A percentile compares a stretch with the other conserved stretches of the same genome.
Conservation (phyloP, 1,140 invertebrate genomes). For the Brachionus koreanus region DNA sequence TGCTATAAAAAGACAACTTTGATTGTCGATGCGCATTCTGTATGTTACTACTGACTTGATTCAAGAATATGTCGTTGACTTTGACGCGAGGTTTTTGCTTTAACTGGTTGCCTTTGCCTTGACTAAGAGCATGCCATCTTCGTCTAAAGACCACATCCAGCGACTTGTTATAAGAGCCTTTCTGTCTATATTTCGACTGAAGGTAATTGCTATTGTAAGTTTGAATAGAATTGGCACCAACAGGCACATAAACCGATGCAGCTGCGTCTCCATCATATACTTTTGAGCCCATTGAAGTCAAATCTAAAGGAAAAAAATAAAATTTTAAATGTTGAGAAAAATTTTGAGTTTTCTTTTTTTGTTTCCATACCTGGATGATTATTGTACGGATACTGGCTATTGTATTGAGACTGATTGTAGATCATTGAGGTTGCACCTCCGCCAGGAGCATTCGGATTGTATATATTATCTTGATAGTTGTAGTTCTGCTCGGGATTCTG, state of each 20-base stretch:
- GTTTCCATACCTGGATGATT: constrained; percentile 14
- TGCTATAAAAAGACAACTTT: constrained; percentile 33
- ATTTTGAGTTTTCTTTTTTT: not conserved
- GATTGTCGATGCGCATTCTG: constrained; percentile 43
- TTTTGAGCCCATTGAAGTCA: constrained; percentile 41
- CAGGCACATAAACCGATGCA: constrained; percentile 18
- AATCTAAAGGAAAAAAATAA: constrained; percentile 14
- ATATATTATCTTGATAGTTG: constrained; percentile 34
- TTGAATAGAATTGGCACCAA: constrained; percentile 34
- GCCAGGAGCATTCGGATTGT: constrained; percentile 14
- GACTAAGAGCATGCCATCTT: constrained; percentile 40
- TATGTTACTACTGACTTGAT: constrained; percentile 43
- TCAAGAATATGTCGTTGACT: constrained; percentile 43
- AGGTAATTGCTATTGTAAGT: constrained; percentile 43
- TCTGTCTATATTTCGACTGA: constrained; percentile 32
- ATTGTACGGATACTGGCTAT: constrained; percentile 33
- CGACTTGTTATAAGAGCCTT: constrained; percentile 43
- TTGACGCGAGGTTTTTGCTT: constrained; percentile 43
- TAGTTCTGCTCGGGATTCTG: constrained; percentile 3
- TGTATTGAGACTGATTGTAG: constrained; percentile 34
- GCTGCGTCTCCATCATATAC: constrained; percentile 40
- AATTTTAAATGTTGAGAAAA: not conserved
- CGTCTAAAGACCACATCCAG: constrained; percentile 39
- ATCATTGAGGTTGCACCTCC: not conserved
- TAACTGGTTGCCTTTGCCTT: constrained; percentile 44